Evolutionary conservation across 2,888 invertebrate species (phyloP), one percentile per base, ranked within the genome.

Genomic region (Nysson spinosus): DNA sequence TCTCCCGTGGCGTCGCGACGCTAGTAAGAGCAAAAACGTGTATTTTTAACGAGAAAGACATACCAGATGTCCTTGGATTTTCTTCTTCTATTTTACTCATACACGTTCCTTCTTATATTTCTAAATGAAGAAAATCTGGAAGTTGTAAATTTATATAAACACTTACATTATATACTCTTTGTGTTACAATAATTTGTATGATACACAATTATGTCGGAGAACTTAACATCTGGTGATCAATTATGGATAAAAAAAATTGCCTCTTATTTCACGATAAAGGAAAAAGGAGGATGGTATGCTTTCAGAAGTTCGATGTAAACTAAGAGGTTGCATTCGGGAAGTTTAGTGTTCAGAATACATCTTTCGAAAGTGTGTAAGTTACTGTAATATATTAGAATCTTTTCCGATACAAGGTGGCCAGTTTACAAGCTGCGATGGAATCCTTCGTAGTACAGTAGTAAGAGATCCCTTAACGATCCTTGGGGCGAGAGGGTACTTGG

Each of bases 1-100:
- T n/a, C n/a, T n/a, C 43, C 28, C 7, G 26, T 11, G 32, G 12
- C 55, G 46, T 47, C 37, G 40, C 44, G 44, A 7, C 47, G 37
- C 19, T 32, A 14, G 7, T 34, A 51, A 35, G 32, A 30, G 26
- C 30, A 19, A 46, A 37, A 37, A 47, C 40, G 61, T 66, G 56
- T 72, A 76, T 76, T 75, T 75, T 77, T 75, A 77, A 75, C 76
- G 64, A 75, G 66, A 22, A 46, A 30, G 40, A 46, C 58, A 20
- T 44, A n/a, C 52, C 49, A 46, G 55, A 61, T 44, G 49, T 47
- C 16, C 24, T 16, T 56, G 22, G 37, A 6, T 37, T 47, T 47
- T 9, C 9, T 14, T 35, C 32, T 9, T 26, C 34, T n/a, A 28
- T 22, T 32, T 11, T 12, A 7, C 12, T 11, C 32, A 16, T 9